Conservation (phyloP, 2,888 invertebrate genomes). For the Euproctis similis region DNA sequence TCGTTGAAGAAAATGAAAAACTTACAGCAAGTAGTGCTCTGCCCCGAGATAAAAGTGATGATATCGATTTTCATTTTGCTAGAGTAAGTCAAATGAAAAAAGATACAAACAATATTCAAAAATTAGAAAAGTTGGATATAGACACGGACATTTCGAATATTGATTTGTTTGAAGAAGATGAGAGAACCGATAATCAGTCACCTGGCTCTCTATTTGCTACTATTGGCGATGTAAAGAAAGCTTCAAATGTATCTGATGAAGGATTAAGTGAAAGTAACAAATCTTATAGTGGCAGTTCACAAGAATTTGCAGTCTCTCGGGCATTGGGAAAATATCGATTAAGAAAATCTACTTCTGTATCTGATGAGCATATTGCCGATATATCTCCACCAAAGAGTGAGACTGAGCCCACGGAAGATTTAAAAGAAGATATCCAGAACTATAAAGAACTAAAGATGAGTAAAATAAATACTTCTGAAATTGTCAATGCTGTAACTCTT, state of each 20-base stretch:
- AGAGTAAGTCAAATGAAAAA: slow-evolving; percentile 73
- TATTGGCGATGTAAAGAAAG: slow-evolving; percentile 82
- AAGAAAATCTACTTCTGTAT: slow-evolving; percentile 81
- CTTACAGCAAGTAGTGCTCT: slow-evolving; percentile 30
- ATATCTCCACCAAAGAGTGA: slow-evolving; percentile 58
- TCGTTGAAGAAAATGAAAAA: slow-evolving; percentile 55
- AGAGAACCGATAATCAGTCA: slow-evolving; percentile 77
- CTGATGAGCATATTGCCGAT: slow-evolving; percentile 80
- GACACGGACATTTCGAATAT: slow-evolving; percentile 78
- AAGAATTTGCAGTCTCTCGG: slow-evolving; percentile 89
- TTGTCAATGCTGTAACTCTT: slow-evolving; percentile 43
- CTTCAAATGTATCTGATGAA: slow-evolving; percentile 77
- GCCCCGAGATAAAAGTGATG: slow-evolving; percentile 67
- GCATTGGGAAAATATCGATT: slow-evolving; percentile 87
- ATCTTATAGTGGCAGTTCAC: slow-evolving; percentile 79
- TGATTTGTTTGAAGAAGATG: slow-evolving; percentile 76
- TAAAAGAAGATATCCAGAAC: slow-evolving; percentile 30
- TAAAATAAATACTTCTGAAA: slow-evolving; percentile 57
- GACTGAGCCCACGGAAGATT: slow-evolving; percentile 36
- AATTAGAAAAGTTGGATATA: slow-evolving; percentile 71
- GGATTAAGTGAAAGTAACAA: slow-evolving; percentile 70
- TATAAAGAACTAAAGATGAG: slow-evolving; percentile 45
- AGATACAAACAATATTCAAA: slow-evolving; percentile 49
- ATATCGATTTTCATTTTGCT: slow-evolving; percentile 71
- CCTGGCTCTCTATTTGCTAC: slow-evolving; percentile 84